A percentile compares a stretch with the other conserved stretches of the same genome.
Conservation (phyloP, 2,888 invertebrate genomes). For the Drosophila rellima region DNA sequence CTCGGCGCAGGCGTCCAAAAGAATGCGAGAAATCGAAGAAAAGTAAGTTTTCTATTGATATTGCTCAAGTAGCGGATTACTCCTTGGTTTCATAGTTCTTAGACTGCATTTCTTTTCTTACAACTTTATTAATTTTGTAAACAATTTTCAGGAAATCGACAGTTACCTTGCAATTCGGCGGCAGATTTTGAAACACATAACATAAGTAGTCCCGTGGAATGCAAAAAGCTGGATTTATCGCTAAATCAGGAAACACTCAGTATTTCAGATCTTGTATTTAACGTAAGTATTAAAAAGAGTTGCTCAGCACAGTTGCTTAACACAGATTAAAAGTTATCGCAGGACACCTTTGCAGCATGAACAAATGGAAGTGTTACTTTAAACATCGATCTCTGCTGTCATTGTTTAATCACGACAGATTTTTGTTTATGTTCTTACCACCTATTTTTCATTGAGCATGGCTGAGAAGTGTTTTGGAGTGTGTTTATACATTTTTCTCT, state of each 20-base stretch:
- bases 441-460: too few relatives aligned
- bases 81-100: neutral
- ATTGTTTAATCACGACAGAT: too few relatives aligned
- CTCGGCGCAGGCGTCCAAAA: constrained; percentile 94
- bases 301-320: neutral
- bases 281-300: constrained; percentile 48
- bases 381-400: too few relatives aligned
- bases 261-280: constrained; percentile 61
- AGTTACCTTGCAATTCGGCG: constrained; percentile 44
- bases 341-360: too few relatives aligned
- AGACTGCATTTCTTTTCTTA: too few relatives aligned
- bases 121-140: neutral
- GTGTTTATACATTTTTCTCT: too few relatives aligned
- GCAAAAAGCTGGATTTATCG: constrained; percentile 53
- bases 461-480: too few relatives aligned
- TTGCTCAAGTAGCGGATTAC: too few relatives aligned
- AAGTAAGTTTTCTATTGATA: constrained; percentile 35
- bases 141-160: constrained; percentile 48
- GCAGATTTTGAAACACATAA: constrained; percentile 53
- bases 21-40: constrained; percentile 89
- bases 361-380: too few relatives aligned
- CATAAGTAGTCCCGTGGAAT: constrained; percentile 45
- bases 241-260: constrained; percentile 50
- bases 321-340: neutral
- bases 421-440: too few relatives aligned